A percentile compares a stretch with the other conserved stretches of the same genome.
phyloP scores from a whole-genome alignment of 2,888 invertebrate genomes.

The Troides aeacus region DNA sequence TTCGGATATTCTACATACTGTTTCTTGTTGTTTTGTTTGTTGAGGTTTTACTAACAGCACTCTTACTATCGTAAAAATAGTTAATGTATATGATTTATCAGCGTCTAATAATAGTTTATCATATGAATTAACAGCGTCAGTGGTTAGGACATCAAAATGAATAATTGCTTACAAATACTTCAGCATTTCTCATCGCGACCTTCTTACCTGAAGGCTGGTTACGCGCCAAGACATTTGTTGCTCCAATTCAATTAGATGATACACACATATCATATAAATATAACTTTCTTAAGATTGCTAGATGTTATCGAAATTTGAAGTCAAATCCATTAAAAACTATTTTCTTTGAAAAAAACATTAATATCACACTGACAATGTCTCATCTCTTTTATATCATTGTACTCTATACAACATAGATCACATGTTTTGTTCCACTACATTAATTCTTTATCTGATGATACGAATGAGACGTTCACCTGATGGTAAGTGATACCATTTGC shows the following conservation, averaged over 20 bases:
- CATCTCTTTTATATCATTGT: no score
- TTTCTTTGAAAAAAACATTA: no score
- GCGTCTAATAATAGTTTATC: not conserved
- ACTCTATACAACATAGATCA: no score
- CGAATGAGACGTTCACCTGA: no score
- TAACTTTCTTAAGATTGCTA: not conserved
- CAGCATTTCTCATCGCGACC: slow-evolving; percentile 15
- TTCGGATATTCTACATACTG: no score
- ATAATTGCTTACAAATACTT: slow-evolving; percentile 22
- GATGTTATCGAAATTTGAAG: not conserved
- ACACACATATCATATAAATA: slow-evolving; percentile 7
- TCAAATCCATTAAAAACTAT: not conserved
- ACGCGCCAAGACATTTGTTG: slow-evolving; percentile 26
- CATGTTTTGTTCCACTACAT: no score
- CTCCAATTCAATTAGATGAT: slow-evolving; percentile 16
- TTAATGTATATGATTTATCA: not conserved
- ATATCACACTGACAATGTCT: no score
- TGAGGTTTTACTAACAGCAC: no score
- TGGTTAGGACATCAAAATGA: slow-evolving; percentile 4
- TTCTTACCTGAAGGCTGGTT: slow-evolving; percentile 18
- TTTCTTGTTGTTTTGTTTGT: no score
- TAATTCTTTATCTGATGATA: no score
- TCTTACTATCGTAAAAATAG: no score
- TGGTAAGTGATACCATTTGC: no score
- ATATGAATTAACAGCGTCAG: slow-evolving; percentile 2